These are phyloP conservation scores for Hephaestus fuliginosus DNA, from an alignment of 2,797 vertebrate genomes.

Conservation along the genomic window DNA sequence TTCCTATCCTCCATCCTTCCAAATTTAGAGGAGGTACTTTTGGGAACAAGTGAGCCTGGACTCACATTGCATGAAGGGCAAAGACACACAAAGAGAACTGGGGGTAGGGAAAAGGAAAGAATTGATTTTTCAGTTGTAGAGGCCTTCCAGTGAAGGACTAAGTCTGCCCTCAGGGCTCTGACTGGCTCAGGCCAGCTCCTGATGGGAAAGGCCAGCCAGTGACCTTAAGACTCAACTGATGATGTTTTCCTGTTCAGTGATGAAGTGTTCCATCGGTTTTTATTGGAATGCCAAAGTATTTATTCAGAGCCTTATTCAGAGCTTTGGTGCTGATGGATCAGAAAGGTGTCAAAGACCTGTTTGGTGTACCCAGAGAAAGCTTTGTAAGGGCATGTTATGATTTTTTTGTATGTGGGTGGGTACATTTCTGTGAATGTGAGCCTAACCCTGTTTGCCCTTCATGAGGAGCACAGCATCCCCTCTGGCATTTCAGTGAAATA, in stretches of 20 bases:
- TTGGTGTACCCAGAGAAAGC: slow-evolving; percentile 1
- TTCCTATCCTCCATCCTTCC: slow-evolving; percentile 1
- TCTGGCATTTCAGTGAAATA: slow-evolving; percentile 52
- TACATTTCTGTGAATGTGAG: slow-evolving; percentile 37
- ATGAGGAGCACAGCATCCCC: slow-evolving; percentile 43
- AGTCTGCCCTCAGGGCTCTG: slow-evolving; percentile 66
- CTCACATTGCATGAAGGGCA: slow-evolving; percentile 76
- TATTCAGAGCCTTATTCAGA: slow-evolving; percentile 5
- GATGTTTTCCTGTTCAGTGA: slow-evolving; percentile 29
- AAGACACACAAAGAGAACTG: slow-evolving; percentile 50
- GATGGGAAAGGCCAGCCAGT: slow-evolving; percentile 54
- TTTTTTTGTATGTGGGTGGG: slow-evolving; percentile 18
- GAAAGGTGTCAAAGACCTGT: slow-evolving; percentile 21
- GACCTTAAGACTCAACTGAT: slow-evolving; percentile 55
- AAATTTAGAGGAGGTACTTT: slow-evolving; percentile 19
- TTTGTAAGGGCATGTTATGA: neutral
- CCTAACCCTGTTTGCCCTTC: slow-evolving; percentile 59
- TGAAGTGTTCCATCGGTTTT: slow-evolving; percentile 6
- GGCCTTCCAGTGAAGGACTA: slow-evolving; percentile 57
- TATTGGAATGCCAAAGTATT: slow-evolving; percentile 5
- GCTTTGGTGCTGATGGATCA: slow-evolving; percentile 3
- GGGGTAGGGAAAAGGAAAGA: slow-evolving; percentile 61
- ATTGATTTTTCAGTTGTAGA: slow-evolving; percentile 81
- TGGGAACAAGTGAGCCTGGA: slow-evolving; percentile 49
- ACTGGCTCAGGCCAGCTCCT: slow-evolving; percentile 35